phyloP scores from a whole-genome alignment of 2,113 vertebrate genomes.

The Callocephalon fimbriatum region DNA sequence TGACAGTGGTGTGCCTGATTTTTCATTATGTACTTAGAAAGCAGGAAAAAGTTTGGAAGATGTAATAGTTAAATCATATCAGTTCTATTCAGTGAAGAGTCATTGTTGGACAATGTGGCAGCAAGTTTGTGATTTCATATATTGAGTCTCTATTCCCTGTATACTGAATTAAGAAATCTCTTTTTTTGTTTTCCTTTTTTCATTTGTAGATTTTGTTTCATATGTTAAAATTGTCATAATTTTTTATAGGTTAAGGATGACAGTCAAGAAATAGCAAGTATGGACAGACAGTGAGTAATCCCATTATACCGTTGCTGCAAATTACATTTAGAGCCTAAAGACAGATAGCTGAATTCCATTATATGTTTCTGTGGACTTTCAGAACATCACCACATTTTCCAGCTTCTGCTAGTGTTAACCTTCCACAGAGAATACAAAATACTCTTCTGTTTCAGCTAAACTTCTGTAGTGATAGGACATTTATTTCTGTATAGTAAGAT shows the following conservation, averaged over 20 bases:
- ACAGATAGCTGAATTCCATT: background rate
- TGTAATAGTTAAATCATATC: background rate
- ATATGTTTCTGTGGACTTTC: background rate
- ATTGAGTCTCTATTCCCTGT: background rate
- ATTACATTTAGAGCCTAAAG: background rate
- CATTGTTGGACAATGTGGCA: background rate
- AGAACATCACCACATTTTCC: background rate
- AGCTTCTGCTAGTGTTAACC: background rate
- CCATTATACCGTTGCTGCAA: background rate
- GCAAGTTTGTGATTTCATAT: background rate
- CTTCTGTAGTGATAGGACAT: background rate
- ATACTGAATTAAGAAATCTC: background rate
- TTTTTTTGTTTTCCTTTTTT: background rate
- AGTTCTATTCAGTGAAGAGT: background rate
- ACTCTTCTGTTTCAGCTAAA: background rate
- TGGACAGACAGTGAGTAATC: constrained; percentile 91
- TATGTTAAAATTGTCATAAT: background rate
- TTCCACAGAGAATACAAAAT: background rate
- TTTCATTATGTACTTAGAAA: background rate
- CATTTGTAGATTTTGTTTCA: background rate
- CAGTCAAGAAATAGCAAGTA: constrained; percentile 95
- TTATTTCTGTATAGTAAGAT: background rate
- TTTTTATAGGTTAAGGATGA: constrained; percentile 91
- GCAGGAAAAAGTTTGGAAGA: background rate
- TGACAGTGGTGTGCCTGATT: background rate